Conservation (phyloP, 2,888 invertebrate species). For the Caenorhabditis macrosperma region DNA sequence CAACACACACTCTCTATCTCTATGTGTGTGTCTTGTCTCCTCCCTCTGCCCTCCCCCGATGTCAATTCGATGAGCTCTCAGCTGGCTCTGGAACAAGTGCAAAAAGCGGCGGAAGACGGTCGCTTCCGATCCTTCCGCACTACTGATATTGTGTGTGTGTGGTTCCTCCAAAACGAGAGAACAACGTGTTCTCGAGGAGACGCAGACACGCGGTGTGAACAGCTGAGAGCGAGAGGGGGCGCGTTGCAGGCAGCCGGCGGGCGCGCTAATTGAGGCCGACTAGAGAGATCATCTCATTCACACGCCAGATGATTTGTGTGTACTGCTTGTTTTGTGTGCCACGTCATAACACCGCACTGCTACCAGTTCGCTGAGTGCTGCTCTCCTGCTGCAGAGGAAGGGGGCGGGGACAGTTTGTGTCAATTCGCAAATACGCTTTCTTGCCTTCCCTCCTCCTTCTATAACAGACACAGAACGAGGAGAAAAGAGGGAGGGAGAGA, state of each 20-base stretch:
- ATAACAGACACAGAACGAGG: constrained; percentile 35
- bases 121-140: constrained; percentile 25
- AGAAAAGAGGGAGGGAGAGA: too few species aligned
- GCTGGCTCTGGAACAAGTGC: constrained; percentile 21
- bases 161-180: constrained; percentile 9
- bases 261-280: constrained; percentile 57
- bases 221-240: constrained; percentile 32
- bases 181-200: constrained; percentile 19
- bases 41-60: neutral
- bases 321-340: constrained; percentile 27
- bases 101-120: constrained; percentile 19
- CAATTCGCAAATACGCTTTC: constrained; percentile 47
- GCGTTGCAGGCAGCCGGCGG: constrained; percentile 40
- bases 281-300: constrained; percentile 47
- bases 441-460: constrained; percentile 7
- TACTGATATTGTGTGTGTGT: constrained; percentile 17
- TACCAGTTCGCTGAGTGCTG: constrained; percentile 28
- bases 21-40: neutral
- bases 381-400: constrained; percentile 8
- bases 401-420: constrained; percentile 32
- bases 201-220: constrained; percentile 48
- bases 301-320: constrained; percentile 51
- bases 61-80: constrained; percentile 12
- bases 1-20: constrained; percentile 9
- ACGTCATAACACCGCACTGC: constrained; percentile 40